These are phyloP conservation scores for Propithecus coquereli DNA, from an alignment of 2,113 vertebrate species.

Conservation along the genomic window DNA sequence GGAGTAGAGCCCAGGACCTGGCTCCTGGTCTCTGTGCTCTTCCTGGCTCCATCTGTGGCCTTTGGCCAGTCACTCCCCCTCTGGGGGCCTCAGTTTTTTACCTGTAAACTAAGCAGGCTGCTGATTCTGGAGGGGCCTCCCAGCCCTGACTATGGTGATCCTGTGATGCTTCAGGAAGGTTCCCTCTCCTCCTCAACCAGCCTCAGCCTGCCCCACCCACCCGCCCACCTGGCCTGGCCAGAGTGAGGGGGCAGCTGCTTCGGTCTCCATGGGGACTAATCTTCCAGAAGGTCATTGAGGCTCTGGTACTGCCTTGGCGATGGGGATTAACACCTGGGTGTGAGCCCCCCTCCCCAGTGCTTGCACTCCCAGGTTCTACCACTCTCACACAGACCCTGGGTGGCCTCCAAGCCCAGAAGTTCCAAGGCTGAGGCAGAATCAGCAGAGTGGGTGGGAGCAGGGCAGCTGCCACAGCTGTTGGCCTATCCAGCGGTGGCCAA, in stretches of 20 bases:
- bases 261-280: conserved; percentile 86
- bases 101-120: not conserved
- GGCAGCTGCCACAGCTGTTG: not conserved
- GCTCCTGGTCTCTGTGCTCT: not conserved
- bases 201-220: not conserved
- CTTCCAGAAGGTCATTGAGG: conserved; percentile 83
- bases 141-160: not conserved
- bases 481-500: not conserved
- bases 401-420: not conserved
- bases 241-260: conserved; percentile 60
- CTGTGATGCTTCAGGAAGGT: not conserved
- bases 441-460: not conserved
- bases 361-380: not conserved
- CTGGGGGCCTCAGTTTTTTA: not conserved
- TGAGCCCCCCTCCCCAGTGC: not conserved
- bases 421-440: conserved; percentile 25
- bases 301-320: conserved; percentile 74
- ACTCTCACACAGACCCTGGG: not conserved
- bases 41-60: not conserved
- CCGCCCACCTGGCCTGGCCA: conserved; percentile 27
- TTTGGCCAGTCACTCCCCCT: not conserved
- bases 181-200: not conserved
- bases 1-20: not conserved
- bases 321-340: conserved; percentile 80
- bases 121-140: not conserved